A percentile compares a stretch with the other conserved stretches of the same genome.
Evolutionary conservation across 64 coral and sea anemone genomes (phyloP).

Genomic region (Montipora capricornis): DNA sequence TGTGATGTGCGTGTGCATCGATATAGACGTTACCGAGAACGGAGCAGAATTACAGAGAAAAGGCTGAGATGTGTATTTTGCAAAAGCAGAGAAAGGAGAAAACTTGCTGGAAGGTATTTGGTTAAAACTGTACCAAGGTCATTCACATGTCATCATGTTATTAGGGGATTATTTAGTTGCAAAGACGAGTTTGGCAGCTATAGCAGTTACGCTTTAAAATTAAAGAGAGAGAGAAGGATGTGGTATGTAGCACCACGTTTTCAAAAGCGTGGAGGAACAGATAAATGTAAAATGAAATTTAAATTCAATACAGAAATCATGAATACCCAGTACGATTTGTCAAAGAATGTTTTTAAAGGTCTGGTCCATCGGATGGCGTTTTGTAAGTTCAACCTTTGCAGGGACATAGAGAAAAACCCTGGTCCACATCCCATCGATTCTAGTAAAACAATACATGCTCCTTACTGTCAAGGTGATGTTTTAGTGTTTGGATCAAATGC

Average conservation of each 20-base stretch:
- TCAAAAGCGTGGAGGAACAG: not conserved
- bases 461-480: conserved; percentile 63
- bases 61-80: not conserved
- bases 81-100: too few species aligned
- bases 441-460: not conserved
- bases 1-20: conserved; percentile 4
- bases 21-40: conserved; percentile 47
- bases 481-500: conserved; percentile 39
- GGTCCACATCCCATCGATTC: conserved; percentile 19
- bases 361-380: conserved; percentile 35
- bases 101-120: conserved; percentile 38
- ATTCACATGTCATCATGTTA: conserved; percentile 51
- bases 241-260: not conserved
- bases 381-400: conserved; percentile 63
- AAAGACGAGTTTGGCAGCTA: not conserved
- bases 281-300: conserved; percentile 15
- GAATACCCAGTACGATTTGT: conserved; percentile 3
- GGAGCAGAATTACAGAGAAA: conserved; percentile 67
- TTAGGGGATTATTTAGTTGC: not conserved
- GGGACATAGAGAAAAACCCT: conserved; percentile 64
- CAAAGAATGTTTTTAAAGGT: conserved; percentile 51
- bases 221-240: conserved; percentile 10
- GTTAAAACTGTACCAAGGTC: conserved; percentile 62
- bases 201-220: conserved; percentile 12
- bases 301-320: not conserved